Conservation (phyloP, 1,140 invertebrate species). For the Lepeophtheirus salmonis region DNA sequence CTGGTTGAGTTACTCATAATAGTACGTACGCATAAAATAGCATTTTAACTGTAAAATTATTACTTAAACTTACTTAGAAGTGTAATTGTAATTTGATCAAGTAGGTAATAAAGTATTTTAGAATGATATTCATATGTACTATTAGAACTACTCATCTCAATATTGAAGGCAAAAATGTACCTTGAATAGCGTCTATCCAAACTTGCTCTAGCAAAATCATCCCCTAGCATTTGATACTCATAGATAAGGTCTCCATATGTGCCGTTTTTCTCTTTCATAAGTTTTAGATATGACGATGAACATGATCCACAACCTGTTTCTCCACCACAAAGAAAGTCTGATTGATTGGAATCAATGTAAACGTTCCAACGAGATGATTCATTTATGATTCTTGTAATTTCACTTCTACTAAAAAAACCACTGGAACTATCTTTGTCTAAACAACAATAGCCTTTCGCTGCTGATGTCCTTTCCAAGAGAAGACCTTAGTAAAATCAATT, state of each 20-base stretch:
- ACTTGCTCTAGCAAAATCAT: constrained; percentile 1
- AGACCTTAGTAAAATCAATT: too few species aligned
- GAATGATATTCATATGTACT: too few species aligned
- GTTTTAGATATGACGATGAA: background rate
- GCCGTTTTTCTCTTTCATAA: background rate
- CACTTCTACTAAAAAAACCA: background rate
- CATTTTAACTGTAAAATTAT: too few species aligned
- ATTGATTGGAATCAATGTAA: background rate
- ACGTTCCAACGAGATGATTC: background rate
- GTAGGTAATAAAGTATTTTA: too few species aligned
- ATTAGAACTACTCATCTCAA: too few species aligned
- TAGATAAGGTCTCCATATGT: background rate
- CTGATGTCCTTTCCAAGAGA: background rate
- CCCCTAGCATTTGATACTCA: background rate
- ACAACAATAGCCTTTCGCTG: constrained; percentile 10
- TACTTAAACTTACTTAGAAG: too few species aligned
- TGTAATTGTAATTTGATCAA: too few species aligned
- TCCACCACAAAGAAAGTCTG: background rate
- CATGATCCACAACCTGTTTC: constrained; percentile 1
- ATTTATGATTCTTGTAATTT: background rate
- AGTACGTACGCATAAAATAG: too few species aligned
- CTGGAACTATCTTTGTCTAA: background rate
- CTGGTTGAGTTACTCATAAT: too few species aligned
- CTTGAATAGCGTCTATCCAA: background rate
- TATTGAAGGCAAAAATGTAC: too few species aligned